Evolutionary conservation across 2,113 vertebrate genomes (phyloP).

Genomic region (Ptyas mucosa): DNA sequence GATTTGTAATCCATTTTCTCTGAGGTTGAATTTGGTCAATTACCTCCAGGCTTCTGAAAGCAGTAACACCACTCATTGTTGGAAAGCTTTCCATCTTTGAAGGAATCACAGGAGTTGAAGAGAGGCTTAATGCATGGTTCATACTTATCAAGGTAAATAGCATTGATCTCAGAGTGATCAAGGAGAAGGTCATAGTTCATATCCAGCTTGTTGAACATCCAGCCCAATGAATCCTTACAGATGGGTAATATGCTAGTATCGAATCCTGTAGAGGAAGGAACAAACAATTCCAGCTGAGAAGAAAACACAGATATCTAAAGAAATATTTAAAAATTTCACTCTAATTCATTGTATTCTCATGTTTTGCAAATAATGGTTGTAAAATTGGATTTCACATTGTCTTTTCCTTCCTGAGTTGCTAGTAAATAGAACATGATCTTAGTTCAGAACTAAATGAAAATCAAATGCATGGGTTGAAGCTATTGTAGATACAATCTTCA

Average conservation of each 20-base stretch:
- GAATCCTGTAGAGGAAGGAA: conserved; percentile 71
- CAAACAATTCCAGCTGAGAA: conserved; percentile 12
- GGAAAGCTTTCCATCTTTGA: conserved; percentile 88
- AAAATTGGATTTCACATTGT: conserved; percentile 6
- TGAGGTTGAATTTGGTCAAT: conserved; percentile 21
- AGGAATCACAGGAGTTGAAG: conserved; percentile 81
- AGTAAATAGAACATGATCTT: neutral
- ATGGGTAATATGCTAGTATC: conserved; percentile 97
- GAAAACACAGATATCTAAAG: fast-evolving
- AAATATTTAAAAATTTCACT: neutral
- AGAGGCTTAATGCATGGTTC: conserved; percentile 90
- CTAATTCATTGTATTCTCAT: neutral
- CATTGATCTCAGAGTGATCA: conserved; percentile 91
- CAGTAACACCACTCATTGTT: conserved; percentile 88
- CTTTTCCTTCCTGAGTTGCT: neutral
- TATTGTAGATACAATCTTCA: neutral
- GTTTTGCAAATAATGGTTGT: neutral
- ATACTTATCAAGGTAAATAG: conserved; percentile 94
- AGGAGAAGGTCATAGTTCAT: conserved; percentile 97
- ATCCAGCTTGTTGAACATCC: conserved; percentile 99
- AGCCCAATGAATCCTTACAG: conserved; percentile 95
- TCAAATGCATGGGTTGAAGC: neutral
- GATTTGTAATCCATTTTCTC: neutral
- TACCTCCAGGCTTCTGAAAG: conserved; percentile 83
- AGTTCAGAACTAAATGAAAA: conserved; percentile 19